Percentiles rank a stretch among this genome's conserved stretches.
Evolutionary conservation across 2,888 invertebrate species (phyloP).

Genomic region (Andrena marginata): DNA sequence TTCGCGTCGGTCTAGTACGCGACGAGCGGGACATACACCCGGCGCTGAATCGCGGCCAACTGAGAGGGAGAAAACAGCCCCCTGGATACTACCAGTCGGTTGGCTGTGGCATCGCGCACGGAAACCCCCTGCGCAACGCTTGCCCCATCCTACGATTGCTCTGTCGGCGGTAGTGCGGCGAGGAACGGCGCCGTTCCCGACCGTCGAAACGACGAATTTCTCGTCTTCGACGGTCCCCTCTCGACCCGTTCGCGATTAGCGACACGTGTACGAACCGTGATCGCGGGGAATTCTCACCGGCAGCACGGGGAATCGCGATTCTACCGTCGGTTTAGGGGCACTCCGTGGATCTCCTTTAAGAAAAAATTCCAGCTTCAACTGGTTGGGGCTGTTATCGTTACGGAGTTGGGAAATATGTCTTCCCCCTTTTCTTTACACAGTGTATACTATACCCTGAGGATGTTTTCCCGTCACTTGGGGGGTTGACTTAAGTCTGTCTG

Average conservation of each 20-base stretch:
- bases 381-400: no score
- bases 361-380: no score
- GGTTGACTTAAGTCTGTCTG: no score
- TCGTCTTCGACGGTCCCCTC: slow-evolving; percentile 24
- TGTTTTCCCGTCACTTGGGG: no score
- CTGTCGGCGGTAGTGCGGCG: slow-evolving; percentile 29
- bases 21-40: slow-evolving; percentile 75
- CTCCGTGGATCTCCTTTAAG: no score
- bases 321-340: no score
- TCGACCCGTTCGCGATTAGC: slow-evolving; percentile 18
- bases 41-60: slow-evolving; percentile 84
- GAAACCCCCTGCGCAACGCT: slow-evolving; percentile 81
- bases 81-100: slow-evolving; percentile 73
- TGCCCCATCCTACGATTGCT: slow-evolving; percentile 69
- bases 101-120: slow-evolving; percentile 78
- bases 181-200: slow-evolving; percentile 24
- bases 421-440: no score
- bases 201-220: slow-evolving; percentile 20
- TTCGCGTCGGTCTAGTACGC: slow-evolving; percentile 54
- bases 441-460: no score
- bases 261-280: neutral
- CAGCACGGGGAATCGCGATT: no score
- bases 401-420: no score
- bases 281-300: no score
- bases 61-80: slow-evolving; percentile 77